Evolutionary conservation across 1,140 invertebrate genomes (phyloP).

Genomic region (Hesperophylax magnus): DNA sequence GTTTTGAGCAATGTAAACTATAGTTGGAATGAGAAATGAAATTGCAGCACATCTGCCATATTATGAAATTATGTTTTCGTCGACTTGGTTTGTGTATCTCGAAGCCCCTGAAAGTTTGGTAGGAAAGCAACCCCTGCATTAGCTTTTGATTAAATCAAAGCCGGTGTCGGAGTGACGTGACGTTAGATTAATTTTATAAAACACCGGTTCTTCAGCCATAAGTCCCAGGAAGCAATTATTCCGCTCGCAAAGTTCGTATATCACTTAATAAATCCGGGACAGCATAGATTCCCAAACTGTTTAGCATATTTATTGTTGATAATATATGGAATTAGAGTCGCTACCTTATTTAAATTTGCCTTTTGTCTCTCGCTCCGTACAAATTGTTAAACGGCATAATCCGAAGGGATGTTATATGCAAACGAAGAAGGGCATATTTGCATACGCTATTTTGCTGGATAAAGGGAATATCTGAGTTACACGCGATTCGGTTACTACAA

Average conservation of each 20-base stretch:
- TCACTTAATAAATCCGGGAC: not conserved
- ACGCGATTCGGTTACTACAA: slow-evolving; percentile 5
- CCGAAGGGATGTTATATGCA: slow-evolving; percentile 29
- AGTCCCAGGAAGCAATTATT: not conserved
- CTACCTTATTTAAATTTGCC: slow-evolving; percentile 26
- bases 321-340: slow-evolving; percentile 24
- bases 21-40: no score
- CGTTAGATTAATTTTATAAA: no score
- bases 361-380: slow-evolving; percentile 23
- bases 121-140: no score
- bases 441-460: slow-evolving; percentile 17
- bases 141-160: no score
- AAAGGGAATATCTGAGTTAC: slow-evolving; percentile 8
- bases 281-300: slow-evolving; percentile 21
- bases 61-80: no score
- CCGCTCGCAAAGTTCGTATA: not conserved
- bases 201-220: not conserved
- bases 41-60: no score
- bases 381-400: slow-evolving; percentile 42
- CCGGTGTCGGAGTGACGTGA: no score
- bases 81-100: no score
- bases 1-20: no score
- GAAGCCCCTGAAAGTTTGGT: no score
- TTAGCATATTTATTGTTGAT: slow-evolving; percentile 41
- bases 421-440: slow-evolving; percentile 7